Base-by-base conservation (phyloP, 1,140 invertebrate species). In the Rhyacophila brunnea region DNA sequence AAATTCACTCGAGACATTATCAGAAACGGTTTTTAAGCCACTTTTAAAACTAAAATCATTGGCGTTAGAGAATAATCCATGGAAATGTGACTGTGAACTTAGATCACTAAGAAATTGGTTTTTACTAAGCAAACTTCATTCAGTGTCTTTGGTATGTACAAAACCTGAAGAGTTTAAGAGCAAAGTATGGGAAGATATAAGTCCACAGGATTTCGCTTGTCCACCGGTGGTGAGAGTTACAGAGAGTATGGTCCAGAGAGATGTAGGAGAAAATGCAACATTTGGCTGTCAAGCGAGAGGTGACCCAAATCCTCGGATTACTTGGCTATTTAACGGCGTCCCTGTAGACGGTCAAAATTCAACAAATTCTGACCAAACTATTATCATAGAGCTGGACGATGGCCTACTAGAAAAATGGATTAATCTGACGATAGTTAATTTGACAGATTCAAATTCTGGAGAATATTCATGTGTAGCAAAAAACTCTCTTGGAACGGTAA, bases 81-180 rank as follows among this genome's bases (percentile, higher is more conserved):
- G 91, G 91, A 81, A 78, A 47, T 93, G 91, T 70, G 90, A 93
- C 68, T 93, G 91, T 71, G 80, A 85, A 48, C 68, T 93, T 35
- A 82, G 88, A 49, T 83, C 82, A 5, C 87, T 93, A 54, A 80
- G 88, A 6, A 81, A 81, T 17, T 92, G 89, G 88, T 81, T 89
- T 58, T 77, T 89, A 20, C 68, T 72, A 11, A 83, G 82, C 20
- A 80, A 57, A 35, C 49, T 90, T 5, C 86, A 87, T 46, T 85
- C 85, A 1, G 80, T 84, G 13, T 78, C 83, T 1, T 74, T 88
- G 32, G 72, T 72, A 0, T 92, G 89, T 67, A 76, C 75, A 6
- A 79, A 81, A 1, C 89, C 89, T 0, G 66, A 74, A 11, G 71
- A 78, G 7, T 66, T 90, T 1, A 71, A 78, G 28, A 82, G 80